Evolutionary conservation across 2,797 vertebrate species (phyloP), one percentile per base, ranked within the genome.

Genomic region (Tapirus indicus): DNA sequence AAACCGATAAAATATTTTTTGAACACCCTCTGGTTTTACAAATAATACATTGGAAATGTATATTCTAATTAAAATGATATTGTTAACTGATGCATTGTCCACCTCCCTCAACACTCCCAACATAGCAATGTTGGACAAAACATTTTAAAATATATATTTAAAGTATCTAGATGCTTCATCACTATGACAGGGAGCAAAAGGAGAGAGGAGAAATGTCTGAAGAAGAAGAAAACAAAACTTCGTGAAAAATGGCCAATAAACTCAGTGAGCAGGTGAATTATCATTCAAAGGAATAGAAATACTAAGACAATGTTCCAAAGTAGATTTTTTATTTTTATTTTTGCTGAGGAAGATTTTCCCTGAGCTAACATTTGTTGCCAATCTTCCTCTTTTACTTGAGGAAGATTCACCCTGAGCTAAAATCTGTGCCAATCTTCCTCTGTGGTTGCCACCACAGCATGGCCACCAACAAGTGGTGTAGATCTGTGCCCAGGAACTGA

Each of bases 1-100:
- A 91, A 94, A 79, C 1, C 23, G 74, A 18, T 92, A n/a, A 92
- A 29, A 56, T 94, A 82, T 9, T 38, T 93, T 84, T 84, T 64
- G 11, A 56, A 5, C 32, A 35, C 21, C 12, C 75, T 68, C 68
- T 85, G 14, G 49, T n/a, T 60, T 92, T 62, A 44, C 56, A 92
- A 84, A 62, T 49, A 88, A 87, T 23, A 54, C 16, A 68, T 60
- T 79, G 56, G 12, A 93, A 66, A 79, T 79, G 27, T 91, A 16
- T 58, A 74, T 90, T 71, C 8, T 84, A 23, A 68, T 91, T 77
- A 87, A 83, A 95, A 41, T 88, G 5, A 2, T 58, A 52, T 79
- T 84, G 11, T 44, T 47, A 91, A 79, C 32, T 75, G 35, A 35
- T 25, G 7, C 3, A 64, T 29, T 80, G 41, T 62, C 16, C 0